These are phyloP conservation scores for Premnoplex brunnescens DNA, from an alignment of 2,797 vertebrate species.

Conservation along the genomic window DNA sequence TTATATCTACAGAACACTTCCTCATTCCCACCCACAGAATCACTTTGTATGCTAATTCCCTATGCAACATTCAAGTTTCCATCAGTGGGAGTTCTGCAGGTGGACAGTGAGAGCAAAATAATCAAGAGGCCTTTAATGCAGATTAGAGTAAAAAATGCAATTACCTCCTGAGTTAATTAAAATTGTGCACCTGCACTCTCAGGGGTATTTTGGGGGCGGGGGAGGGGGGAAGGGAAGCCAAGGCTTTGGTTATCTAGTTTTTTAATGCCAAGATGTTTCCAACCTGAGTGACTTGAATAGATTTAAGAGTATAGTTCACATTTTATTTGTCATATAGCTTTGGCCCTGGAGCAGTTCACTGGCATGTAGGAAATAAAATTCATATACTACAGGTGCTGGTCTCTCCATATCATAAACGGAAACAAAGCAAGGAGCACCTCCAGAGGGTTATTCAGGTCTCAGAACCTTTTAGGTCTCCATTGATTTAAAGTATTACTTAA, in stretches of 20 bases:
- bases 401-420: background rate
- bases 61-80: background rate
- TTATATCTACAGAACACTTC: background rate
- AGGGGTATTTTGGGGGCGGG: background rate
- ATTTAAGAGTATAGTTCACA: background rate
- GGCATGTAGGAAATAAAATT: background rate
- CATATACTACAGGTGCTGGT: background rate
- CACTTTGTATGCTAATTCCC: background rate
- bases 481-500: background rate
- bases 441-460: background rate
- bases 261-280: background rate
- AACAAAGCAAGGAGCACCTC: background rate
- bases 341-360: background rate
- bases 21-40: background rate
- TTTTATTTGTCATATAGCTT: background rate
- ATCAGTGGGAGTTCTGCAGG: background rate
- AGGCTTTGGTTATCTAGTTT: background rate
- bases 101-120: background rate
- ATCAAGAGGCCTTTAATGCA: background rate
- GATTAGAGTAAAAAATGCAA: constrained; percentile 7
- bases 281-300: background rate
- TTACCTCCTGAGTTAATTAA: constrained; percentile 41
- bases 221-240: background rate
- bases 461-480: background rate
- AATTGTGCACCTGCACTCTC: constrained; percentile 23